These are phyloP conservation scores for Exocentrus adspersus DNA, from an alignment of 2,888 invertebrate species.

Conservation along the genomic window DNA sequence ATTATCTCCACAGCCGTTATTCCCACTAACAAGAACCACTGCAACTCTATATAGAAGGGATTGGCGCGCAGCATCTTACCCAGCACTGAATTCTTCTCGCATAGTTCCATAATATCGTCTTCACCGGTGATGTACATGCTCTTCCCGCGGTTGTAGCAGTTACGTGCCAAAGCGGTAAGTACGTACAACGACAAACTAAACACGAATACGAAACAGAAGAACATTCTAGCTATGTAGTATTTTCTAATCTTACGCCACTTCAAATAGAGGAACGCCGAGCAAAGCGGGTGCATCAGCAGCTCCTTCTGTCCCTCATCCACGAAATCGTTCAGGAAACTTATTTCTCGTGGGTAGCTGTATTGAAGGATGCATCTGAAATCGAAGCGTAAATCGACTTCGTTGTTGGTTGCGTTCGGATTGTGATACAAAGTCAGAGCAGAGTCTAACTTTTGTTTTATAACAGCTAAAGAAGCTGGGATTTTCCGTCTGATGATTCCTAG, in stretches of 20 bases:
- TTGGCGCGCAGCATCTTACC: conserved; percentile 79
- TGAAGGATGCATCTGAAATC: conserved; percentile 85
- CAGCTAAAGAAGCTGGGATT: conserved; percentile 85
- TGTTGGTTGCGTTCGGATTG: conserved; percentile 78
- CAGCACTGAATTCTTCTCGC: conserved; percentile 81
- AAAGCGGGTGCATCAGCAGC: conserved; percentile 85
- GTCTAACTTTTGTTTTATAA: conserved; percentile 84
- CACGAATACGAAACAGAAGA: conserved; percentile 83
- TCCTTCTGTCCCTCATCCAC: conserved; percentile 91
- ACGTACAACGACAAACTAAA: conserved; percentile 82
- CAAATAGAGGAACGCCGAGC: conserved; percentile 86
- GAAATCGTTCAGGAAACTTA: conserved; percentile 86
- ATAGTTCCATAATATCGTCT: conserved; percentile 77
- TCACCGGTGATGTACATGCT: conserved; percentile 72
- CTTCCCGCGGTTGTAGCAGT: conserved; percentile 84
- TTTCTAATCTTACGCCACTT: conserved; percentile 92
- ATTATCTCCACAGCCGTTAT: conserved; percentile 83
- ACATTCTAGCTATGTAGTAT: conserved; percentile 82
- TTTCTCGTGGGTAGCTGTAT: conserved; percentile 85
- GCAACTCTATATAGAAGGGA: conserved; percentile 81
- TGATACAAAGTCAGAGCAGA: conserved; percentile 81
- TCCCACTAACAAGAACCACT: conserved; percentile 83
- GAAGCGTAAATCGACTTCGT: conserved; percentile 83
- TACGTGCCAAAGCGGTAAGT: conserved; percentile 82
- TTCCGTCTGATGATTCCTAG: conserved; percentile 86